Evolutionary conservation across 2,797 vertebrate genomes (phyloP).

Genomic region (Micromesistius poutassou): DNA sequence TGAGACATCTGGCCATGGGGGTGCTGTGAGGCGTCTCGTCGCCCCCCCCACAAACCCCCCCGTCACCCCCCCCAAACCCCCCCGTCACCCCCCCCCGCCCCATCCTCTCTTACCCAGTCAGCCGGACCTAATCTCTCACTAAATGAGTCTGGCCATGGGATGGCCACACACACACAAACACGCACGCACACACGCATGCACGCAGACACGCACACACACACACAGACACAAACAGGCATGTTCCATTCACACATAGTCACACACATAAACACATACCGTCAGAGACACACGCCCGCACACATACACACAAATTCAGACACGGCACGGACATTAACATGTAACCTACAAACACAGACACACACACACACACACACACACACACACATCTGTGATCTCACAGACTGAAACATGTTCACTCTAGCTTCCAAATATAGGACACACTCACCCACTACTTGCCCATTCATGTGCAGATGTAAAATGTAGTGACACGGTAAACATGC

Average conservation of each 20-base stretch:
- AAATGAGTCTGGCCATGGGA: constrained; percentile 49
- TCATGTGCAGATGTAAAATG: no score
- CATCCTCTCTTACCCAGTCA: constrained; percentile 41
- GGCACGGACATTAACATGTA: no score
- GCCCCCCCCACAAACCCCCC: not conserved
- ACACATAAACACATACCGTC: not conserved
- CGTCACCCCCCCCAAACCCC: constrained; percentile 11
- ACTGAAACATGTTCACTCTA: not conserved
- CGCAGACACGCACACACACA: not conserved
- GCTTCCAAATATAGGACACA: not conserved
- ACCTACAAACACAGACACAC: not conserved
- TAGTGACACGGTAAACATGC: no score
- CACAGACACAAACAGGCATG: not conserved
- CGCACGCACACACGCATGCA: not conserved
- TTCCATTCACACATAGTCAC: not conserved
- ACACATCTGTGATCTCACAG: not conserved
- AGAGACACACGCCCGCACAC: not conserved
- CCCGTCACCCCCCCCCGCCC: not conserved
- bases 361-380: no score
- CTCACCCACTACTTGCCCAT: no score
- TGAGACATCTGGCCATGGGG: constrained; percentile 60
- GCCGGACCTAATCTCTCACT: constrained; percentile 53
- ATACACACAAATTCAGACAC: not conserved
- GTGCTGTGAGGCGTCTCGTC: constrained; percentile 41
- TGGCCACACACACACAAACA: constrained; percentile 16